These are phyloP conservation scores for Chymomyza fuscimana DNA, from an alignment of 2,888 invertebrate genomes.

Conservation along the genomic window DNA sequence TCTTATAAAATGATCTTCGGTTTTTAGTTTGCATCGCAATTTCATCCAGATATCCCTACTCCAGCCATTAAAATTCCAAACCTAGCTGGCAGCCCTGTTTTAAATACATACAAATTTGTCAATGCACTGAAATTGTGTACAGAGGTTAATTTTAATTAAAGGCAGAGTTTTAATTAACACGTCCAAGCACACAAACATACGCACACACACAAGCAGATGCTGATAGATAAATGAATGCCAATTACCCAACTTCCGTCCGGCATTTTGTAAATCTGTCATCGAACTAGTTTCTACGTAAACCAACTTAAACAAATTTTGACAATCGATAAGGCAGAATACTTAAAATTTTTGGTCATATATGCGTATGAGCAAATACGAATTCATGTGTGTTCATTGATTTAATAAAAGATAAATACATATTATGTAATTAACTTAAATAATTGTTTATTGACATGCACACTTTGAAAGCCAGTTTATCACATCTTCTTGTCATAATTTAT, in stretches of 20 bases:
- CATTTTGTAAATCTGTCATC: neutral
- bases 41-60: too few relatives aligned
- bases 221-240: neutral
- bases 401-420: neutral
- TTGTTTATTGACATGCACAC: neutral
- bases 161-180: constrained; percentile 58
- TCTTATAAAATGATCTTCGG: too few relatives aligned
- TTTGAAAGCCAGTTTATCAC: neutral
- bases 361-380: neutral
- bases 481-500: neutral
- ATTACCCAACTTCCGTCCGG: neutral
- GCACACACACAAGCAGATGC: constrained; percentile 8
- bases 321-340: neutral
- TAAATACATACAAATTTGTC: constrained; percentile 43
- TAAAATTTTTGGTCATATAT: neutral
- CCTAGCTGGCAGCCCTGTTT: neutral
- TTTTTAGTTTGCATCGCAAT: too few relatives aligned
- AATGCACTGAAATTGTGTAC: constrained; percentile 47
- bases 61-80: constrained; percentile 4
- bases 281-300: neutral
- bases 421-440: neutral
- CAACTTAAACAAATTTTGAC: neutral
- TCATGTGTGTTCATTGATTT: neutral
- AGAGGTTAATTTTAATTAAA: constrained; percentile 69
- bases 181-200: constrained; percentile 11